phyloP scores from a whole-genome alignment of 1,140 invertebrate genomes.

The Heliconius hermathena region DNA sequence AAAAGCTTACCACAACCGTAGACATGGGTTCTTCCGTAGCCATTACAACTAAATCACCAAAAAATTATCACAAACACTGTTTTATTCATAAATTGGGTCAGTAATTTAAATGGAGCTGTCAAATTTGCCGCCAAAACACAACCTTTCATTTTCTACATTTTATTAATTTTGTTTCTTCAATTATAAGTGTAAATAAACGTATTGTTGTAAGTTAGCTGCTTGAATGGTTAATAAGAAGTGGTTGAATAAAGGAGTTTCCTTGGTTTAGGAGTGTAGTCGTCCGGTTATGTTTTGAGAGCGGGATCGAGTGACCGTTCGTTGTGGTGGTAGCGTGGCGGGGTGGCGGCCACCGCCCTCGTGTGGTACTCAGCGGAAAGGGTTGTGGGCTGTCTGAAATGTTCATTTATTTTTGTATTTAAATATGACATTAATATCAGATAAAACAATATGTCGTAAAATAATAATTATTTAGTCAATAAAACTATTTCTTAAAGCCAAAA shows the following conservation, averaged over 20 bases:
- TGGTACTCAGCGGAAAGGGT: conserved; percentile 23
- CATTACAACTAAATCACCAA: conserved; percentile 46
- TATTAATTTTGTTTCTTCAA: neutral
- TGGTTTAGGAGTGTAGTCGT: conserved; percentile 56
- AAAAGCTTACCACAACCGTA: conserved; percentile 53
- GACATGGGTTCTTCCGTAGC: conserved; percentile 60
- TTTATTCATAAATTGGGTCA: conserved; percentile 4
- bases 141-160: neutral
- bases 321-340: conserved; percentile 54
- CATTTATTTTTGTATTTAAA: neutral
- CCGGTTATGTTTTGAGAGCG: conserved; percentile 77
- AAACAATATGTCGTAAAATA: no score
- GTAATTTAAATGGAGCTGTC: neutral
- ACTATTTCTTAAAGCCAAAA: no score
- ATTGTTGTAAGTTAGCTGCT: neutral
- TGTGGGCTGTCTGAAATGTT: neutral
- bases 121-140: conserved; percentile 37
- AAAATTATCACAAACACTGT: conserved; percentile 27
- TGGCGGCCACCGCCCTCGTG: conserved; percentile 63
- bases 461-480: no score
- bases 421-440: no score
- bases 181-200: neutral
- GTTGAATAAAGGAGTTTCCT: conserved; percentile 33
- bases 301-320: conserved; percentile 68
- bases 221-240: conserved; percentile 21